Evolutionary conservation across 1,140 invertebrate species (phyloP).

Genomic region (Drosophila truncata): DNA sequence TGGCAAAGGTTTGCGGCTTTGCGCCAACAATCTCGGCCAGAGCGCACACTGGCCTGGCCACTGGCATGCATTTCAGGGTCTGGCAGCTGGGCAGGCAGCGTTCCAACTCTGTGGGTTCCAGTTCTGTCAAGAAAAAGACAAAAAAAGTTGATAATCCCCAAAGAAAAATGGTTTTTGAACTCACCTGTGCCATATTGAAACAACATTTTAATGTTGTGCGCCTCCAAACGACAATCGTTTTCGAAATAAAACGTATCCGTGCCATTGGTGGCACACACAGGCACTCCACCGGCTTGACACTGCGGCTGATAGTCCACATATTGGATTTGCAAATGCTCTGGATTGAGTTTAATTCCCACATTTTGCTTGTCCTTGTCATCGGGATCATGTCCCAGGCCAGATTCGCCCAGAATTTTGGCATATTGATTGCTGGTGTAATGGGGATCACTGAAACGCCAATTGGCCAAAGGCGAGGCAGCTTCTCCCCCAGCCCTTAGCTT

Average conservation of each 20-base stretch:
- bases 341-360: background rate
- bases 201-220: constrained; percentile 62
- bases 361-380: constrained; percentile 14
- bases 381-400: constrained; percentile 18
- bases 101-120: constrained; percentile 64
- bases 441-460: constrained; percentile 43
- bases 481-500: background rate
- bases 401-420: constrained; percentile 47
- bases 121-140: constrained; percentile 10
- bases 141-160: too few relatives aligned
- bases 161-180: background rate
- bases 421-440: constrained; percentile 49
- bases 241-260: constrained; percentile 55
- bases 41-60: constrained; percentile 54
- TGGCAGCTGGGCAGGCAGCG: constrained; percentile 51
- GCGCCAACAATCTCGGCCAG: constrained; percentile 11
- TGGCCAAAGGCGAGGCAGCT: constrained; percentile 12
- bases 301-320: constrained; percentile 70
- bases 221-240: constrained; percentile 63
- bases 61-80: constrained; percentile 39
- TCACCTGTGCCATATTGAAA: constrained; percentile 66
- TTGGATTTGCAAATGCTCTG: constrained; percentile 56
- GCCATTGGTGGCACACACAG: constrained; percentile 68
- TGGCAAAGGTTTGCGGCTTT: constrained; percentile 41
- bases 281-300: constrained; percentile 50